Percentiles rank a stretch among this genome's conserved stretches.
Conservation (phyloP, 2,113 vertebrate genomes). For the Mesoclemmys tuberculata region DNA sequence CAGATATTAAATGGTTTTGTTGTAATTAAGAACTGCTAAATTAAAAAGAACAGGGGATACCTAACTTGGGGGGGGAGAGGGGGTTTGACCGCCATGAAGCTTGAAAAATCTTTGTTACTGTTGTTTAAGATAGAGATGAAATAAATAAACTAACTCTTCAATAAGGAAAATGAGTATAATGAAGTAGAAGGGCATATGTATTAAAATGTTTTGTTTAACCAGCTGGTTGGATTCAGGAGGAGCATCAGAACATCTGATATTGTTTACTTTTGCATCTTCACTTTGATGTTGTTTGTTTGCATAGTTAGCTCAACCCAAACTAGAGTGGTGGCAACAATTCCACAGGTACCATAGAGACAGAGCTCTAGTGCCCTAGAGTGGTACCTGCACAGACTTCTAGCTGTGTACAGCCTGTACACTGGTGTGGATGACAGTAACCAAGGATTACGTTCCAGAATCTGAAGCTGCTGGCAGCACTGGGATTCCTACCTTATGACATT, state of each 20-base stretch:
- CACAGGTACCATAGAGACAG: neutral
- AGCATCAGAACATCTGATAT: constrained; percentile 1
- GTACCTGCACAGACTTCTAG: neutral
- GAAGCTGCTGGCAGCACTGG: neutral
- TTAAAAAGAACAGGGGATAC: constrained; percentile 16
- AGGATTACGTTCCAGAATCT: no score
- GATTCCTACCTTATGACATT: neutral
- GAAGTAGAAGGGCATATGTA: neutral
- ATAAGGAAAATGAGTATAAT: constrained; percentile 1
- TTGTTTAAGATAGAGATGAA: constrained; percentile 23
- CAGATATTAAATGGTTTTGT: neutral
- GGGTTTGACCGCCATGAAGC: neutral
- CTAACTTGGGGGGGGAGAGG: neutral
- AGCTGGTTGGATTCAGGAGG: neutral
- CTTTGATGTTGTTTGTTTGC: no score
- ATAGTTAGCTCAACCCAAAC: no score
- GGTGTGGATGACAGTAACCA: no score
- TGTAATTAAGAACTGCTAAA: constrained; percentile 12
- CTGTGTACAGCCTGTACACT: no score
- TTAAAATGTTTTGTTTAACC: neutral
- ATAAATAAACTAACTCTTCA: neutral
- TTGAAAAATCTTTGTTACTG: neutral
- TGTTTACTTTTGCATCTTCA: no score
- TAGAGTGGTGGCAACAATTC: neutral
- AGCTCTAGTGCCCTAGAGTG: neutral